A percentile compares a stretch with the other conserved stretches of the same genome.
These are phyloP conservation scores for Leptobrachium leishanense DNA, from an alignment of 2,113 vertebrate species.

Conservation along the genomic window DNA sequence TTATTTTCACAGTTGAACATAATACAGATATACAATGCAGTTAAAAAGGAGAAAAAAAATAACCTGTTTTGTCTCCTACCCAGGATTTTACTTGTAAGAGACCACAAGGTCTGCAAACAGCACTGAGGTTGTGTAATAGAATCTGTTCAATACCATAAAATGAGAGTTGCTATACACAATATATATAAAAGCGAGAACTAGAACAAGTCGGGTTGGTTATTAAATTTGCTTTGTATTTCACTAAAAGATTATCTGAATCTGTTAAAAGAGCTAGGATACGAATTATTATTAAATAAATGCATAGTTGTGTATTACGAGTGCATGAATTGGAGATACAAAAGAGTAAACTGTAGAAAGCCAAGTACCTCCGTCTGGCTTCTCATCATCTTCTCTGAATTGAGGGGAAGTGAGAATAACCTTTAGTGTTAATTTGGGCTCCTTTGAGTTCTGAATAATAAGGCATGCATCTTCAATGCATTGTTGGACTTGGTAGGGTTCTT, in stretches of 20 bases:
- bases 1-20: not conserved
- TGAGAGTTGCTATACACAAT: constrained; percentile 20
- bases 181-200: constrained; percentile 5
- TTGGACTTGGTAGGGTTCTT: constrained; percentile 90
- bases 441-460: constrained; percentile 84
- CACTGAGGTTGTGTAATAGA: constrained; percentile 48
- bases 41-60: constrained; percentile 46
- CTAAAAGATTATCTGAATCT: no score
- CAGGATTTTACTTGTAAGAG: constrained; percentile 24
- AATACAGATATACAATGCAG: not conserved
- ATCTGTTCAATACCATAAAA: constrained; percentile 40
- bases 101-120: not conserved
- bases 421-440: constrained; percentile 89
- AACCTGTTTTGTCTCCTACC: constrained; percentile 47
- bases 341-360: constrained; percentile 51
- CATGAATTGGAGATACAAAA: not conserved
- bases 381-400: constrained; percentile 82
- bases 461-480: constrained; percentile 85
- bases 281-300: not conserved
- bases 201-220: not conserved
- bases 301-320: not conserved
- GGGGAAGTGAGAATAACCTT: constrained; percentile 95
- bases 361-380: constrained; percentile 83
- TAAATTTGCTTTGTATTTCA: no score
- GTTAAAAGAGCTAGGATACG: no score